phyloP scores from a whole-genome alignment of 2,888 invertebrate species.

The Nudaria mundana region DNA sequence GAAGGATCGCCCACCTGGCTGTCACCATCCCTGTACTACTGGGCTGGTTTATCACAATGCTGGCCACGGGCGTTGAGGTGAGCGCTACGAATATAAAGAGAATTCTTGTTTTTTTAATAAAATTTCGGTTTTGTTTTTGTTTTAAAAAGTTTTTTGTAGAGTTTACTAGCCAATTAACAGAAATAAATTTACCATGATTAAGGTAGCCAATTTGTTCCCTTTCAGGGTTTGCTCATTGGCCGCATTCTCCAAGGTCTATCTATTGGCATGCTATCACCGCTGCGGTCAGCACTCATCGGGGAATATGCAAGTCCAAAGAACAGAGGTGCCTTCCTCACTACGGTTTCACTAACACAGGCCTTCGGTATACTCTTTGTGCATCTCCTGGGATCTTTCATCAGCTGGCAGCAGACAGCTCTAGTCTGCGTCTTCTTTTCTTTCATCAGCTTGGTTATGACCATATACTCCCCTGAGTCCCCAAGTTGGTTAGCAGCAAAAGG shows the following conservation, averaged over 20 bases:
- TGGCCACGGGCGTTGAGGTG: constrained; percentile 57
- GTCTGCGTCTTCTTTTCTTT: constrained; percentile 67
- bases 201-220: constrained; percentile 12
- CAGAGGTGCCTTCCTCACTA: constrained; percentile 81
- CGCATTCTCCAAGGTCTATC: constrained; percentile 63
- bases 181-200: no score
- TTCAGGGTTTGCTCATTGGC: constrained; percentile 49
- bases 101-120: no score
- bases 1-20: constrained; percentile 70
- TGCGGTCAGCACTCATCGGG: constrained; percentile 73
- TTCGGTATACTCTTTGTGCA: constrained; percentile 82
- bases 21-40: constrained; percentile 67
- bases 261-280: constrained; percentile 71
- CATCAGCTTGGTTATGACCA: constrained; percentile 58
- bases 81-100: no score
- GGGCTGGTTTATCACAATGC: constrained; percentile 77
- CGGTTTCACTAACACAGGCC: constrained; percentile 78
- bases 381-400: constrained; percentile 77
- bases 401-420: constrained; percentile 77
- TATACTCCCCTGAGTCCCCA: constrained; percentile 81
- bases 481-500: constrained; percentile 81
- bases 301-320: constrained; percentile 79
- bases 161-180: no score
- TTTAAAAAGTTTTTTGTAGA: no score
- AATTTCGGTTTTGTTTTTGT: no score